Evolutionary conservation across 2,888 invertebrate genomes (phyloP).

Genomic region (Idaea biselata): DNA sequence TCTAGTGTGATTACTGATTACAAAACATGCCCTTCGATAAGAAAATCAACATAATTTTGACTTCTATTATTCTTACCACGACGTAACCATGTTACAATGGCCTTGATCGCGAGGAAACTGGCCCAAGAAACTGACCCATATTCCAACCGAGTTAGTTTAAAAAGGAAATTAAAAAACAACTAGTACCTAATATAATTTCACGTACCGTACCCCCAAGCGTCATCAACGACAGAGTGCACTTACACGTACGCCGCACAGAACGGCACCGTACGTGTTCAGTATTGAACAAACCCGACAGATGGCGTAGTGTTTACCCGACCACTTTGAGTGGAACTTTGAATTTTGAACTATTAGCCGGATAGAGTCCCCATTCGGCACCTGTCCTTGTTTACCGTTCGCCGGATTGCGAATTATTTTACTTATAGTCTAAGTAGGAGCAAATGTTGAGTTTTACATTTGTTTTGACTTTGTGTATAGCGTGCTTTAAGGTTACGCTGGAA

Average conservation of each 20-base stretch:
- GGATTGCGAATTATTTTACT: slow-evolving; percentile 31
- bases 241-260: slow-evolving; percentile 37
- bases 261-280: slow-evolving; percentile 33
- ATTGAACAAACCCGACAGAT: slow-evolving; percentile 68
- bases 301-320: slow-evolving; percentile 74
- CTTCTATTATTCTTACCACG: too few species aligned
- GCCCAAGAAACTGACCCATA: too few species aligned
- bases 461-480: not conserved
- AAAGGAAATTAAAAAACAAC: too few species aligned
- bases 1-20: too few species aligned
- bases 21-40: too few species aligned
- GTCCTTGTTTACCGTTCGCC: slow-evolving; percentile 54
- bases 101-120: too few species aligned
- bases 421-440: slow-evolving; percentile 4
- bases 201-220: slow-evolving; percentile 17
- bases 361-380: slow-evolving; percentile 56
- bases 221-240: slow-evolving; percentile 34
- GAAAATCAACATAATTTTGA: too few species aligned
- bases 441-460: slow-evolving; percentile 5
- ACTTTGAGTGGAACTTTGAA: slow-evolving; percentile 75
- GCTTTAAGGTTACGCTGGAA: too few species aligned
- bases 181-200: too few species aligned
- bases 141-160: too few species aligned
- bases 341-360: slow-evolving; percentile 70
- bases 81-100: too few species aligned